Conservation (phyloP, 2,888 invertebrate genomes). For the Cyrtodaria siliqua region DNA sequence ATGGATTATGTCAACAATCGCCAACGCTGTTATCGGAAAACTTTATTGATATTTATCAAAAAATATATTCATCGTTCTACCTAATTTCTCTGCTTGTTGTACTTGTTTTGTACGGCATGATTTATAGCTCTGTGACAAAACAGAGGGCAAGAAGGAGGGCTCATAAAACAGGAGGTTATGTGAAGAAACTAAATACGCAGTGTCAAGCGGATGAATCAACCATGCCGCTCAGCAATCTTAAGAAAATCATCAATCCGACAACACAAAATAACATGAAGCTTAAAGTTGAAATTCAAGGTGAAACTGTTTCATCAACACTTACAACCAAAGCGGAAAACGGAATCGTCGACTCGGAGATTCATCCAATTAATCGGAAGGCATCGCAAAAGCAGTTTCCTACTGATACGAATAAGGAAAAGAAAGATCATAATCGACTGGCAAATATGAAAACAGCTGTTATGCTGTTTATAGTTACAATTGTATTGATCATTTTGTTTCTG, state of each 20-base stretch:
- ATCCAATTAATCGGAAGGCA: conserved; percentile 31
- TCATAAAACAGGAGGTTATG: conserved; percentile 32
- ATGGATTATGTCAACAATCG: conserved; percentile 74
- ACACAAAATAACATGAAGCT: neutral
- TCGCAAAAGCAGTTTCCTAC: conserved; percentile 27
- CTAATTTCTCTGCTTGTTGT: conserved; percentile 83
- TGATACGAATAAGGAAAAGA: conserved; percentile 48
- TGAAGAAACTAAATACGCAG: conserved; percentile 52
- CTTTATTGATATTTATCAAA: conserved; percentile 79
- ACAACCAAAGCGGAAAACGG: conserved; percentile 66
- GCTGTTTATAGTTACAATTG: conserved; percentile 84
- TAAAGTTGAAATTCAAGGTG: conserved; percentile 51
- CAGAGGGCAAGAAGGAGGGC: conserved; percentile 66
- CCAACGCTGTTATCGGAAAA: conserved; percentile 64
- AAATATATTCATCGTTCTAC: conserved; percentile 81
- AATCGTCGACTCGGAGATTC: conserved; percentile 29
- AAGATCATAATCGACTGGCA: no score
- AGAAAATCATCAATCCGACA: conserved; percentile 4
- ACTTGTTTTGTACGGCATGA: conserved; percentile 79
- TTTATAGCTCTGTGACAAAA: conserved; percentile 77
- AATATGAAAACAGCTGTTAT: conserved; percentile 85
- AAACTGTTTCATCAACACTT: conserved; percentile 55
- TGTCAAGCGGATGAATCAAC: conserved; percentile 63
- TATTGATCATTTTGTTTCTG: conserved; percentile 83
- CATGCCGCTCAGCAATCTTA: conserved; percentile 35